Evolutionary conservation across 2,888 invertebrate species (phyloP).

Genomic region (Sarcophaga variegata): DNA sequence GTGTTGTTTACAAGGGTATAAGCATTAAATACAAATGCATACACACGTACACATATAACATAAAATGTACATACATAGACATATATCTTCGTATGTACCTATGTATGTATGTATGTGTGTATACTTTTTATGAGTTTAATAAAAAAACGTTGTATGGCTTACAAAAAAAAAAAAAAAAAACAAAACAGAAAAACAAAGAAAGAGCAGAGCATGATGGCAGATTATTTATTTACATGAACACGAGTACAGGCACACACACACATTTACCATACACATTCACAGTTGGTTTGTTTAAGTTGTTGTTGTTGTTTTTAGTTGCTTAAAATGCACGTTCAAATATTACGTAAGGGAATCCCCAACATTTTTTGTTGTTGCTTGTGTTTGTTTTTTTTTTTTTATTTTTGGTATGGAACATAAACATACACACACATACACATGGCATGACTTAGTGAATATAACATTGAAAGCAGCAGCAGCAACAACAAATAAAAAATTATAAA

Average conservation of each 20-base stretch:
- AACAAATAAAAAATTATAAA: too few species aligned
- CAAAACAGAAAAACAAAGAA: background rate
- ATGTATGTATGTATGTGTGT: background rate
- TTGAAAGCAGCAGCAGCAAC: too few species aligned
- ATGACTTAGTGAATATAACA: background rate
- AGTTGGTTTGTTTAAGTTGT: background rate
- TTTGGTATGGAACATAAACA: background rate
- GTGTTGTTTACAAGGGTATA: background rate
- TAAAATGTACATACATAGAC: background rate
- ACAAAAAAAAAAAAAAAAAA: background rate
- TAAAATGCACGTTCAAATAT: conserved; percentile 72
- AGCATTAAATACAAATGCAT: background rate
- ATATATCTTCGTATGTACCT: background rate
- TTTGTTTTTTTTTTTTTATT: conserved; percentile 17
- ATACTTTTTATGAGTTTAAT: background rate
- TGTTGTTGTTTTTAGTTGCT: conserved; percentile 60
- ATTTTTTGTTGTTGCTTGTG: conserved; percentile 69
- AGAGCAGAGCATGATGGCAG: background rate
- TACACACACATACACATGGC: background rate
- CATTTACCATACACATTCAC: background rate
- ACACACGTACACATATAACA: background rate
- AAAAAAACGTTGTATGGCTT: background rate
- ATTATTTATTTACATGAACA: background rate
- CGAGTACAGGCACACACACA: background rate
- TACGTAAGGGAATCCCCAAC: conserved; percentile 81